These are phyloP conservation scores for Plutomurus gul DNA, from an alignment of 1,140 invertebrate species.

Conservation along the genomic window DNA sequence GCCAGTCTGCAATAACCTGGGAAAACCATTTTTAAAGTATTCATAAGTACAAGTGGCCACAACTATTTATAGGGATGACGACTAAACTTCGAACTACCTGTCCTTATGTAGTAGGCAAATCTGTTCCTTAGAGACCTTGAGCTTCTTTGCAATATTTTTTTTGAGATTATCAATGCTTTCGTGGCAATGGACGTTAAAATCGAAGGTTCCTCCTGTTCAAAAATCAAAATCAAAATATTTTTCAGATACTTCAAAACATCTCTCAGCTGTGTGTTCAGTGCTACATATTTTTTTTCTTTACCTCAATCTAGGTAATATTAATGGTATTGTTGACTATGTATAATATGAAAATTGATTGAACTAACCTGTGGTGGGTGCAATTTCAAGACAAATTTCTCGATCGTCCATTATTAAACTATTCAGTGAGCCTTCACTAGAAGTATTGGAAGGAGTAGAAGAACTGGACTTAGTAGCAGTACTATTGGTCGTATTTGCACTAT, in stretches of 20 bases:
- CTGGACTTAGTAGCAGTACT: neutral
- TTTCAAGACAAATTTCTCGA: constrained; percentile 42
- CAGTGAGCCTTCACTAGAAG: neutral
- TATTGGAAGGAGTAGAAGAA: constrained; percentile 6
- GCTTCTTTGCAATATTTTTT: constrained; percentile 85
- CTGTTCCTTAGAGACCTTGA: constrained; percentile 88
- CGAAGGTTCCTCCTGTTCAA: constrained; percentile 88
- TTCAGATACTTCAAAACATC: too few relatives aligned
- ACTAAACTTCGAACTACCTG: constrained; percentile 66
- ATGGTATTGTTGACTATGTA: too few relatives aligned
- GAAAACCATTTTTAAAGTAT: neutral
- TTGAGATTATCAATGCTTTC: constrained; percentile 86
- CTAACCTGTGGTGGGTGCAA: constrained; percentile 80
- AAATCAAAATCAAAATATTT: too few relatives aligned
- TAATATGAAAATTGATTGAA: too few relatives aligned
- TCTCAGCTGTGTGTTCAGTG: too few relatives aligned
- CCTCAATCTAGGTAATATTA: too few relatives aligned
- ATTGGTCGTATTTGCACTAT: constrained; percentile 26
- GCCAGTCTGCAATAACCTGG: constrained; percentile 62
- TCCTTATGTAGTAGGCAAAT: constrained; percentile 88
- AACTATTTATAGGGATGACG: neutral
- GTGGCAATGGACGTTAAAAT: constrained; percentile 74
- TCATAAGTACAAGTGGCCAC: neutral
- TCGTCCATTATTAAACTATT: constrained; percentile 1
- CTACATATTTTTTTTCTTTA: too few relatives aligned